Percentiles rank a stretch among this genome's conserved stretches.
These are phyloP conservation scores for Elgaria multicarinata DNA, from an alignment of 2,113 vertebrate genomes.

Conservation along the genomic window DNA sequence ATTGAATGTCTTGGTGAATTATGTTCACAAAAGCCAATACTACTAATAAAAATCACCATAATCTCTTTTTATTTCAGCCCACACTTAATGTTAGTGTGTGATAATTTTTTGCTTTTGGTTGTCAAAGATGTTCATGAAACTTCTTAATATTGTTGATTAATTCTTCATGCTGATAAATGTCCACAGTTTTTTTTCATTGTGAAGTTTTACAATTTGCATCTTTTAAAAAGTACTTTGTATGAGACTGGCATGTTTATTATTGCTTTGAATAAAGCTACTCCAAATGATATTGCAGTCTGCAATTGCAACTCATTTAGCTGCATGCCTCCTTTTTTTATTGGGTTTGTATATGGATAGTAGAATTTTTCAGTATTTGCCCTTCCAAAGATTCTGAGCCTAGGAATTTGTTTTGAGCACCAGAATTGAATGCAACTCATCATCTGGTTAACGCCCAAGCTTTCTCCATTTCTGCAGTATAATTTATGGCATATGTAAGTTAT, in stretches of 20 bases:
- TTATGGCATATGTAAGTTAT: too few relatives aligned
- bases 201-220: not conserved
- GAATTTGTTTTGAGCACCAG: too few relatives aligned
- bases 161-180: not conserved
- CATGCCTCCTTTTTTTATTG: not conserved
- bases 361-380: not conserved
- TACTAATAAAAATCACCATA: not conserved
- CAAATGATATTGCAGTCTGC: not conserved
- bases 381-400: too few relatives aligned
- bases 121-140: not conserved
- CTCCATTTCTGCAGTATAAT: too few relatives aligned
- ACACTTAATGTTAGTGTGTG: not conserved
- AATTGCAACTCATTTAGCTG: not conserved
- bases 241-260: not conserved
- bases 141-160: not conserved
- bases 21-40: not conserved
- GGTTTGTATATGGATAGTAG: not conserved
- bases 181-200: not conserved
- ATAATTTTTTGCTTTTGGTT: not conserved
- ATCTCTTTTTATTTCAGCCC: not conserved
- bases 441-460: too few relatives aligned
- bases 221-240: not conserved
- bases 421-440: too few relatives aligned
- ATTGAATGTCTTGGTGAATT: too few relatives aligned
- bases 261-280: not conserved